A percentile compares a stretch with the other conserved stretches of the same genome.
Evolutionary conservation across 1,140 invertebrate genomes (phyloP).

Genomic region (Pomacea maculata): DNA sequence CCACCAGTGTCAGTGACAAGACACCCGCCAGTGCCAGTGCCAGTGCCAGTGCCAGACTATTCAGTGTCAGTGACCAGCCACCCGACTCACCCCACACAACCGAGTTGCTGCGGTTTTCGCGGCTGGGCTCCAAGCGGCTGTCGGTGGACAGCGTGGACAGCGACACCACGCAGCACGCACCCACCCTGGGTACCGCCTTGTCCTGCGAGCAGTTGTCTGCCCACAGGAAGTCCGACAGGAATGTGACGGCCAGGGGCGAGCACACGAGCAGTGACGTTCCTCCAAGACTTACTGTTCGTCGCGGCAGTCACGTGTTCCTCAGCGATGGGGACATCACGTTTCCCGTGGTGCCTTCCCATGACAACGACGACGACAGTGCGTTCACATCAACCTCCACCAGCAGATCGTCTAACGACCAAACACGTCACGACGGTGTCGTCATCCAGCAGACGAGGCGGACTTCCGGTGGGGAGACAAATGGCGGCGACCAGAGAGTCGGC

Average conservation of each 20-base stretch:
- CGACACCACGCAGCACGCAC: no score
- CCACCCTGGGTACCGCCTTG: no score
- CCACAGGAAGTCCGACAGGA: no score
- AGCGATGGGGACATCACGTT: conserved; percentile 5
- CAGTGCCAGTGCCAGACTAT: neutral
- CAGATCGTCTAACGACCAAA: no score
- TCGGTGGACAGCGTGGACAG: neutral
- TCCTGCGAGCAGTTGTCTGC: no score
- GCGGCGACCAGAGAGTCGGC: neutral
- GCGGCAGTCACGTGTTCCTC: conserved; percentile 22
- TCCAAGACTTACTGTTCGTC: conserved; percentile 6
- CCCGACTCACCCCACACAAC: neutral
- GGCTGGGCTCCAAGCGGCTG: neutral
- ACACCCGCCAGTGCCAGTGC: neutral
- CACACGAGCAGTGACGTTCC: neutral
- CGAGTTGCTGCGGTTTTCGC: neutral
- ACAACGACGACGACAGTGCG: neutral
- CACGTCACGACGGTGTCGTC: neutral
- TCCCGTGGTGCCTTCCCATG: neutral
- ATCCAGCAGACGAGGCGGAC: neutral
- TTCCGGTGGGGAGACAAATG: neutral
- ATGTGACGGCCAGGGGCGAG: no score
- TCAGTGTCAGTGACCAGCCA: neutral
- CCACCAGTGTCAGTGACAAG: no score
- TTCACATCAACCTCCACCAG: neutral